A percentile compares a stretch with the other conserved stretches of the same genome.
Evolutionary conservation across 2,113 vertebrate species (phyloP).

Genomic region (Alaudala cheleensis): DNA sequence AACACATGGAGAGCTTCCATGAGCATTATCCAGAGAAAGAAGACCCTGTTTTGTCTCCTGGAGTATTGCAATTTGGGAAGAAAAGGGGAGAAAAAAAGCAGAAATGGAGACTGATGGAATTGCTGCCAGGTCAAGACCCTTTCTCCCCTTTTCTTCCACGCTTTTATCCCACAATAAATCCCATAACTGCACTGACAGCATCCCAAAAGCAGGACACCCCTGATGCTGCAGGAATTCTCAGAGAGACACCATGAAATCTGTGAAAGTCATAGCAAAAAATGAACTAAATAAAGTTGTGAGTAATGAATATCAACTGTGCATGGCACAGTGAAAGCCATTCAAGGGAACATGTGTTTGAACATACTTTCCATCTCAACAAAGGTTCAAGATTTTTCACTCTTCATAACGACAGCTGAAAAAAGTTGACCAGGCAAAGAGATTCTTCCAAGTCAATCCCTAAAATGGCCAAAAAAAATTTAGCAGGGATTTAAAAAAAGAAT

Average conservation of each 20-base stretch:
- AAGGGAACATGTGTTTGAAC: constrained; percentile 17
- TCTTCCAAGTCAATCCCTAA: not conserved
- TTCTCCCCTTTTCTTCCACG: not conserved
- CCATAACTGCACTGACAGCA: accelerated
- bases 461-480: not conserved
- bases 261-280: not conserved
- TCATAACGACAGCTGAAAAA: not conserved
- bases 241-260: not conserved
- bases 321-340: not conserved
- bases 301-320: constrained; percentile 18
- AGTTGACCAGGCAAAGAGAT: not conserved
- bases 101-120: not conserved
- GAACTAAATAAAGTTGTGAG: not conserved
- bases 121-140: not conserved
- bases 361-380: constrained; percentile 41
- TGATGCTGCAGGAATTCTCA: not conserved
- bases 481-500: not conserved
- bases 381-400: not conserved
- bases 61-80: not conserved
- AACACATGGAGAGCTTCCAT: not conserved
- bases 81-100: not conserved
- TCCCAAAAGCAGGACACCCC: not conserved
- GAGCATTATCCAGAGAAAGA: not conserved
- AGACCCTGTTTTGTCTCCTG: not conserved
- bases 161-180: not conserved